Percentiles rank a stretch among this genome's conserved stretches.
phyloP scores from a whole-genome alignment of 2,888 invertebrate species.

The Nipponacmea schrenckii region DNA sequence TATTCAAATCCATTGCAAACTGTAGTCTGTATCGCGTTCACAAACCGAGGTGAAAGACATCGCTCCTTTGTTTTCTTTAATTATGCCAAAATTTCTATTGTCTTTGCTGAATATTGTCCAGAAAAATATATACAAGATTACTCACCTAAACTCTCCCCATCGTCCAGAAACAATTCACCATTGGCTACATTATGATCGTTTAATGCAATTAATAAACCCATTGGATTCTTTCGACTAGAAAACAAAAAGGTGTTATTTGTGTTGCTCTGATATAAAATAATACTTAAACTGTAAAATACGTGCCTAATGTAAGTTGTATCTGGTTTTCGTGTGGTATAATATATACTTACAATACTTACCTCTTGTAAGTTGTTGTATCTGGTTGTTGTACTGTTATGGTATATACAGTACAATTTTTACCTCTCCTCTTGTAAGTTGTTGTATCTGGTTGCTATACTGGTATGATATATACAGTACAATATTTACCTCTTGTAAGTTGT shows the following conservation, averaged over 20 bases:
- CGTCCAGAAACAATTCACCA: slow-evolving; percentile 83
- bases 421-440: too few relatives aligned
- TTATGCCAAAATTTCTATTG: background rate
- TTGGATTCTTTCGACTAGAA: slow-evolving; percentile 72
- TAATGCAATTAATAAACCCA: slow-evolving; percentile 76
- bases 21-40: too few relatives aligned
- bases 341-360: background rate
- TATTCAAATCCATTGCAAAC: too few relatives aligned
- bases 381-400: too few relatives aligned
- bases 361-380: too few relatives aligned
- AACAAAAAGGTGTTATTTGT: slow-evolving; percentile 6
- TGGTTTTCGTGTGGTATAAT: background rate
- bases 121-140: background rate
- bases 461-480: background rate
- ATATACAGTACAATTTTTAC: background rate
- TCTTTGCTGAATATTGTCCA: background rate
- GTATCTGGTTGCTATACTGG: too few relatives aligned
- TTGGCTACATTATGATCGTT: slow-evolving; percentile 70
- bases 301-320: background rate
- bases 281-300: too few relatives aligned
- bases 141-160: slow-evolving; percentile 77
- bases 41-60: too few relatives aligned
- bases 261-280: background rate
- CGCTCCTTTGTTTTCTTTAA: too few relatives aligned
- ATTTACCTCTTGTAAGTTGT: slow-evolving; percentile 58